Evolutionary conservation across 2,888 invertebrate species (phyloP).

Genomic region (Amiota mariae): DNA sequence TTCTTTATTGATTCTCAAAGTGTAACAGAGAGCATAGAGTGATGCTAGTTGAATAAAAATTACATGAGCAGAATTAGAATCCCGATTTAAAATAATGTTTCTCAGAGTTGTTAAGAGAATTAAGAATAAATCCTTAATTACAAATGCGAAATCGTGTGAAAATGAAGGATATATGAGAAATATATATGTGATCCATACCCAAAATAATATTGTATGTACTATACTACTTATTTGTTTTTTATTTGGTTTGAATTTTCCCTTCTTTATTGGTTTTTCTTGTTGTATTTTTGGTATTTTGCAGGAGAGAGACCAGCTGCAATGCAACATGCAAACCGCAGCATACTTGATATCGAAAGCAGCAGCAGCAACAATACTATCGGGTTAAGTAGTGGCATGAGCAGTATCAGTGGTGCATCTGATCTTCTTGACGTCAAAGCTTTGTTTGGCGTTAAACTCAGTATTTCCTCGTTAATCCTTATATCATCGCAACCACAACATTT

Average conservation of each 20-base stretch:
- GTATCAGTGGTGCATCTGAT: conserved; percentile 9
- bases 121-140: too few species aligned
- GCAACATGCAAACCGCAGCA: conserved; percentile 73
- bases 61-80: too few species aligned
- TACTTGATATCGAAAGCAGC: conserved; percentile 64
- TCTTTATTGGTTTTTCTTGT: conserved; percentile 17
- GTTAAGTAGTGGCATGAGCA: conserved; percentile 44
- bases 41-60: too few species aligned
- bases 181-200: too few species aligned
- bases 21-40: too few species aligned
- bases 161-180: too few species aligned
- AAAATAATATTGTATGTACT: too few species aligned
- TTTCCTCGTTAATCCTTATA: background rate
- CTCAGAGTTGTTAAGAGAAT: too few species aligned
- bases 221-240: background rate
- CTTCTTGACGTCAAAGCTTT: background rate
- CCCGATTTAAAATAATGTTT: too few species aligned
- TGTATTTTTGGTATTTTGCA: conserved; percentile 41
- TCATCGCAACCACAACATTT: background rate
- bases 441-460: background rate
- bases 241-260: background rate
- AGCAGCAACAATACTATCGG: conserved; percentile 58
- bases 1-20: too few species aligned
- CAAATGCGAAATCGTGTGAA: too few species aligned
- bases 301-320: conserved; percentile 73